These are phyloP conservation scores for Ischnus inquisitorius DNA, from an alignment of 2,888 invertebrate species.

Conservation along the genomic window DNA sequence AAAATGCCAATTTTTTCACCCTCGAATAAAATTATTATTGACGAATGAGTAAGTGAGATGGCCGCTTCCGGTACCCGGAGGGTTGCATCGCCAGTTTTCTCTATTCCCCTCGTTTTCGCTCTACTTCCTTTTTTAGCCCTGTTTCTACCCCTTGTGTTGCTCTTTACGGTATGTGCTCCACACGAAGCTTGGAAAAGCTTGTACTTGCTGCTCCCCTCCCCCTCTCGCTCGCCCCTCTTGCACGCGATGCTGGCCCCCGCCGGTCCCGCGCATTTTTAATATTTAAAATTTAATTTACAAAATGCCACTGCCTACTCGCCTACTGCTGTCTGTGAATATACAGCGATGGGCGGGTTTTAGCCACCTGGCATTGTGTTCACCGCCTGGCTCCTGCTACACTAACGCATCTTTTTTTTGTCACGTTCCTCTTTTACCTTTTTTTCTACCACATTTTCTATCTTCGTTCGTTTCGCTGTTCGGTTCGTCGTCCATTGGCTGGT, in stretches of 20 bases:
- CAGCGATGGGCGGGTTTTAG: constrained; percentile 24
- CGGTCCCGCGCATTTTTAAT: constrained; percentile 83
- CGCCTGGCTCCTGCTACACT: constrained; percentile 42
- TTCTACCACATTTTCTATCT: constrained; percentile 35
- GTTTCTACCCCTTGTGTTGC: constrained; percentile 47
- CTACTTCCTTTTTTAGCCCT: constrained; percentile 39
- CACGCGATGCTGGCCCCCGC: constrained; percentile 66
- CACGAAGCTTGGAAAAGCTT: constrained; percentile 55
- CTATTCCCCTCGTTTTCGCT: constrained; percentile 35
- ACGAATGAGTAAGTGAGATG: constrained; percentile 84
- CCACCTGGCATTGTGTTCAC: constrained; percentile 42
- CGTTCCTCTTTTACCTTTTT: constrained; percentile 25
- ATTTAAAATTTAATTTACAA: constrained; percentile 86
- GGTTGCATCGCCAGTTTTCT: constrained; percentile 51
- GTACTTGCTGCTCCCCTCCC: constrained; percentile 44
- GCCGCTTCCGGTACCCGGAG: constrained; percentile 55
- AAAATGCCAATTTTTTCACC: constrained; percentile 83
- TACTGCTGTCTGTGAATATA: constrained; percentile 70
- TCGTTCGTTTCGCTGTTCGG: constrained; percentile 4
- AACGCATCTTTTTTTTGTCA: constrained; percentile 49
- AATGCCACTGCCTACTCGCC: constrained; percentile 81
- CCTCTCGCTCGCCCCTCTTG: constrained; percentile 31
- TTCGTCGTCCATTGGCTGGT: constrained; percentile 36
- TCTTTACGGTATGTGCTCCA: constrained; percentile 58
- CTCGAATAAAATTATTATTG: constrained; percentile 85